Percentiles rank a stretch among this genome's conserved stretches.
Evolutionary conservation across 2,797 vertebrate genomes (phyloP).

Genomic region (Neostethus bicornis): DNA sequence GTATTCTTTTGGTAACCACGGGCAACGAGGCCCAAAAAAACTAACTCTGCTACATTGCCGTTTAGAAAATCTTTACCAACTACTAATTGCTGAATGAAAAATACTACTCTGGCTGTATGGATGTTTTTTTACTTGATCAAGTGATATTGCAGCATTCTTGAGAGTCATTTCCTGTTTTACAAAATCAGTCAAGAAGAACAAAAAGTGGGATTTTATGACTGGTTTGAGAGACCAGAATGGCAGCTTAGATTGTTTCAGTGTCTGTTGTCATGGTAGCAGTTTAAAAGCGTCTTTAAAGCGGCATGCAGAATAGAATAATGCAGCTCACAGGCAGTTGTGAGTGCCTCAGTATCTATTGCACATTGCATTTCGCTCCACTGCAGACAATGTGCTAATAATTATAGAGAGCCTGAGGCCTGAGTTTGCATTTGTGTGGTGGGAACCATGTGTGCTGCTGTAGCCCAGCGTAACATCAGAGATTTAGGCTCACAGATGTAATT

Average conservation of each 20-base stretch:
- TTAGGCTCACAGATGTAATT: constrained; percentile 49
- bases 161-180: constrained; percentile 33
- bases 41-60: background rate
- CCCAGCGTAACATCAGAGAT: constrained; percentile 29
- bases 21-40: constrained; percentile 13
- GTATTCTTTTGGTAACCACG: constrained; percentile 20
- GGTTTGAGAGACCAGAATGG: constrained; percentile 22
- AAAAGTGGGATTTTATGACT: constrained; percentile 14
- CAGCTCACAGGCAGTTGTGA: constrained; percentile 48
- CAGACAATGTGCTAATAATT: constrained; percentile 76
- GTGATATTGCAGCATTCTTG: background rate
- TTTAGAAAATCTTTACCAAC: constrained; percentile 9
- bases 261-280: constrained; percentile 48
- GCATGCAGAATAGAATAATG: constrained; percentile 42
- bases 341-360: constrained; percentile 55
- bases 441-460: constrained; percentile 33
- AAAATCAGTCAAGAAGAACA: constrained; percentile 8
- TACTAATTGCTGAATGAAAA: constrained; percentile 6
- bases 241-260: constrained; percentile 26
- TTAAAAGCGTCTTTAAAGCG: constrained; percentile 42
- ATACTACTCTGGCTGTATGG: background rate
- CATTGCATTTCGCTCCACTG: constrained; percentile 47
- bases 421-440: constrained; percentile 59
- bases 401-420: constrained; percentile 58
- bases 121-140: constrained; percentile 25